Evolutionary conservation across 2,797 vertebrate species (phyloP).

Genomic region (Podargus strigoides): DNA sequence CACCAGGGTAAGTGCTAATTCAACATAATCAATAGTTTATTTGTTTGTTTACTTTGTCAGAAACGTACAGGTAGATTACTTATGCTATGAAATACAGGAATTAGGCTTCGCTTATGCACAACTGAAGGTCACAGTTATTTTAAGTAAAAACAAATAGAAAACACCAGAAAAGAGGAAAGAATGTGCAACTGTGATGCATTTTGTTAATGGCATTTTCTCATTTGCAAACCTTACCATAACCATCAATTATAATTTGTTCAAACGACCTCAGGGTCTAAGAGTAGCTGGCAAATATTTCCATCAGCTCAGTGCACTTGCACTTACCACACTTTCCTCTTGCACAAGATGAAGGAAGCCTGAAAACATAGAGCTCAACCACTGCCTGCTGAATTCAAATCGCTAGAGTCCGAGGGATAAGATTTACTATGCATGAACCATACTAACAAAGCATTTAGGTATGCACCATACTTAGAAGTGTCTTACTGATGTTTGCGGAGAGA

Average conservation of each 20-base stretch:
- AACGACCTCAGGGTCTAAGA: not conserved
- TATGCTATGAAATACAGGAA: not conserved
- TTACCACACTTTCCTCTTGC: not conserved
- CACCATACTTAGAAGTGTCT: not conserved
- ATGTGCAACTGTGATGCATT: not conserved
- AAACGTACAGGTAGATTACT: not conserved
- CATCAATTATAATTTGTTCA: not conserved
- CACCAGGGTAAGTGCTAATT: constrained; percentile 18
- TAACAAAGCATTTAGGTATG: not conserved
- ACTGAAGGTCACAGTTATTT: not conserved
- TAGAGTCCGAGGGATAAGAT: not conserved
- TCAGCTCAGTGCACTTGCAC: not conserved
- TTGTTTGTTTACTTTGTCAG: constrained; percentile 30
- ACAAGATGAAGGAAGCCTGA: not conserved
- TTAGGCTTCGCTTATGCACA: not conserved
- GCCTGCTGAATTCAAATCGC: not conserved
- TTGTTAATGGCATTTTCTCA: not conserved
- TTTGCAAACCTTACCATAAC: not conserved
- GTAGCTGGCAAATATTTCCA: not conserved
- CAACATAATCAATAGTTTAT: not conserved
- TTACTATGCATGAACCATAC: not conserved
- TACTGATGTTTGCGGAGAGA: not conserved
- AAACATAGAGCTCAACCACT: not conserved
- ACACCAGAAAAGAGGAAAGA: not conserved
- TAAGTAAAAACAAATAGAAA: not conserved